Evolutionary conservation across 2,113 vertebrate species (phyloP).

Genomic region (Cephalopholis sonnerati): DNA sequence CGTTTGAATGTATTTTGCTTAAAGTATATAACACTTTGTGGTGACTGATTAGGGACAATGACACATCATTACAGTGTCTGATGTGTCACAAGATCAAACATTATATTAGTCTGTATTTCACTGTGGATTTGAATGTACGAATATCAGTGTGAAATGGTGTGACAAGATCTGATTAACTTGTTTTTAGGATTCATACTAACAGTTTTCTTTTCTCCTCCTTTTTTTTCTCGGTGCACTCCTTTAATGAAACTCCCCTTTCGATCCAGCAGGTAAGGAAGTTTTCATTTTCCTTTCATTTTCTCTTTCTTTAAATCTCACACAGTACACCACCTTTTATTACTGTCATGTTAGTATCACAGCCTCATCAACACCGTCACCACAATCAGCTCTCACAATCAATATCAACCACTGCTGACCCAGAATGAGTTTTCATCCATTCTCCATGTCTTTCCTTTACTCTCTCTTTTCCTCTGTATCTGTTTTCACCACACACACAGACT

Average conservation of each 20-base stretch:
- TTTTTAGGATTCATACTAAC: slow-evolving; percentile 23
- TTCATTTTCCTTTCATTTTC: not conserved
- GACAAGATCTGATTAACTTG: not conserved
- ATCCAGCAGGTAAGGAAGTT: slow-evolving; percentile 63
- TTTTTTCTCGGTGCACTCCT: slow-evolving; percentile 31
- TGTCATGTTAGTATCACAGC: not conserved
- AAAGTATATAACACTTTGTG: not conserved
- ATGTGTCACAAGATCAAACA: not conserved
- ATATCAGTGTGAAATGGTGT: not conserved
- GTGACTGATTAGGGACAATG: not conserved
- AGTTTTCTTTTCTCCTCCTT: slow-evolving; percentile 12
- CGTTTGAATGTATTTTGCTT: not conserved
- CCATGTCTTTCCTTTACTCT: not conserved
- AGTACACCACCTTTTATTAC: not conserved
- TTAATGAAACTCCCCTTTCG: slow-evolving; percentile 35
- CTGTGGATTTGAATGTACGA: not conserved
- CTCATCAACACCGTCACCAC: not conserved
- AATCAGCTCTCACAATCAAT: not conserved
- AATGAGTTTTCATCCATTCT: not conserved
- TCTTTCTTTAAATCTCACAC: not conserved
- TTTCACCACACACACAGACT: not conserved
- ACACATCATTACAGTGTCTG: not conserved
- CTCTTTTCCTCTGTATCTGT: not conserved
- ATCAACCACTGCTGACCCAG: slow-evolving; percentile 15
- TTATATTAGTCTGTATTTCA: not conserved